Percentiles rank a stretch among this genome's conserved stretches.
Evolutionary conservation across 2,888 invertebrate species (phyloP).

Genomic region (Caenorhabditis sp.): DNA sequence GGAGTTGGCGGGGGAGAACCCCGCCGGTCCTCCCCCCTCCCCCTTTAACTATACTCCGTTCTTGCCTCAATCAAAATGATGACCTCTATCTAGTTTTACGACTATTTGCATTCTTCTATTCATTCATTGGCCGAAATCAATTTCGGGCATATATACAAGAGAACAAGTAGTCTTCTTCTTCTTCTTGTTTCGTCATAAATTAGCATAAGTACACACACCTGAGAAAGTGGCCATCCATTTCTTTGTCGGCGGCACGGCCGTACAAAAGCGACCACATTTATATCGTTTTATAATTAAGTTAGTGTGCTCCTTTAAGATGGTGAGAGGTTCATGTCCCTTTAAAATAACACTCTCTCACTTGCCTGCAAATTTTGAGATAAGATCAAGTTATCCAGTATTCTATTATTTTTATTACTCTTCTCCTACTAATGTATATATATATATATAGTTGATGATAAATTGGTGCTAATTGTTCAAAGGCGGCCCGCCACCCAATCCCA

Average conservation of each 20-base stretch:
- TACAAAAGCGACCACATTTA: too few species aligned
- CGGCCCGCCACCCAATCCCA: not conserved
- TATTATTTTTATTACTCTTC: too few species aligned
- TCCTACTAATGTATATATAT: too few species aligned
- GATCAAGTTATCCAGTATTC: too few species aligned
- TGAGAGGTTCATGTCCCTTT: too few species aligned
- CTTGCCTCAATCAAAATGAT: too few species aligned
- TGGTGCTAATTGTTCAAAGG: not conserved
- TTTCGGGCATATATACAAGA: not conserved
- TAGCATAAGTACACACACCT: not conserved
- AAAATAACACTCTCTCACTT: too few species aligned
- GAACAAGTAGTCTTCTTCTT: too few species aligned
- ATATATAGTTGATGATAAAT: not conserved
- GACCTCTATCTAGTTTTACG: not conserved
- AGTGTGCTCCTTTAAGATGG: not conserved
- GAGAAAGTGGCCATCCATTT: not conserved
- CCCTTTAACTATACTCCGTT: too few species aligned
- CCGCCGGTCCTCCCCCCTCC: too few species aligned
- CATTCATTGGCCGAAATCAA: not conserved
- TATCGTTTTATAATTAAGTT: not conserved
- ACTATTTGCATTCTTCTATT: not conserved
- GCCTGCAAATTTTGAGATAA: too few species aligned
- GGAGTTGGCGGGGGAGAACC: too few species aligned
- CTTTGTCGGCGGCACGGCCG: not conserved
- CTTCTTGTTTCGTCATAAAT: not conserved